Evolutionary conservation across 2,888 invertebrate species (phyloP).

Genomic region (Hyposoter didymator): DNA sequence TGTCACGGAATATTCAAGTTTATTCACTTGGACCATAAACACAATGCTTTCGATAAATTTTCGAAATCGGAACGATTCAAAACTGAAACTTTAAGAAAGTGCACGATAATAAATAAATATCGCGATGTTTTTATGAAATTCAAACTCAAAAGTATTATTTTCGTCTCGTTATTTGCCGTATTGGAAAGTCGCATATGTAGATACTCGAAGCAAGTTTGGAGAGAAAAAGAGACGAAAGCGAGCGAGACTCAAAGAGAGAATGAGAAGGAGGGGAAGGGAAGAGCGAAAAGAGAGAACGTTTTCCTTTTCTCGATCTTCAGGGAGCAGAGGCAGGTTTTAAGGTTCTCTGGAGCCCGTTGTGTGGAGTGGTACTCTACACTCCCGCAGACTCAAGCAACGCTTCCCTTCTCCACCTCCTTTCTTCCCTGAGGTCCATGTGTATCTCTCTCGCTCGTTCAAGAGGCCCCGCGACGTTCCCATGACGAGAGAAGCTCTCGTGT

Average conservation of each 20-base stretch:
- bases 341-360: constrained; percentile 74
- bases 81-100: neutral
- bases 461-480: constrained; percentile 80
- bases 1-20: constrained; percentile 9
- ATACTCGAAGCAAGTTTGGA: constrained; percentile 30
- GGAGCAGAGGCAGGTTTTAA: constrained; percentile 76
- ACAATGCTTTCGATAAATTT: neutral
- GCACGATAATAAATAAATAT: neutral
- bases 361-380: constrained; percentile 56
- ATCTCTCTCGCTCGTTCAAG: constrained; percentile 59
- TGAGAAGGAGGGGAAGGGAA: neutral
- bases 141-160: neutral
- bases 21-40: neutral
- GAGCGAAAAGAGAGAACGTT: constrained; percentile 64
- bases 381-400: constrained; percentile 3
- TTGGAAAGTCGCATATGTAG: constrained; percentile 22
- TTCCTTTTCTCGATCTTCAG: constrained; percentile 69
- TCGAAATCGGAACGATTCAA: too few relatives aligned
- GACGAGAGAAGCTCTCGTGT: constrained; percentile 79
- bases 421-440: constrained; percentile 41
- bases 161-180: neutral
- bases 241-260: constrained; percentile 13
- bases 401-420: constrained; percentile 21
- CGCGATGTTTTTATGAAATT: neutral
- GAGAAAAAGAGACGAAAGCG: constrained; percentile 27